A percentile compares a stretch with the other conserved stretches of the same genome.
Conservation (phyloP, 1,140 invertebrate species). For the Drosophila takahashii region DNA sequence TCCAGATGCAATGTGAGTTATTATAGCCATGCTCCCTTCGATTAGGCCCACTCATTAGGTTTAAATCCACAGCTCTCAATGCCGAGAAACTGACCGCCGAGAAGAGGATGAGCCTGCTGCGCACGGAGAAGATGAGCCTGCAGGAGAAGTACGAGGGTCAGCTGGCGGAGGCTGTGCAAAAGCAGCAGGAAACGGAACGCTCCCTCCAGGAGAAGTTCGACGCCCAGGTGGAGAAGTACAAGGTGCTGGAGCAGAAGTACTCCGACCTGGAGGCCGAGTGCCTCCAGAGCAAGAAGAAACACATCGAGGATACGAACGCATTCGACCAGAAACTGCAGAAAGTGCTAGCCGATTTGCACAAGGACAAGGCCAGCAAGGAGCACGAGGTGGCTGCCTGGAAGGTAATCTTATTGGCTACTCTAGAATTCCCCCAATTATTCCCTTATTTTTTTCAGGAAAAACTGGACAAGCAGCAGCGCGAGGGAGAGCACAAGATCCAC, state of each 20-base stretch:
- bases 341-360: constrained; percentile 62
- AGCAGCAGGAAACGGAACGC: constrained; percentile 83
- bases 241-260: constrained; percentile 81
- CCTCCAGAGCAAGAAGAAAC: constrained; percentile 64
- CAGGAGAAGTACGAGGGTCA: constrained; percentile 82
- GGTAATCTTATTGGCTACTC: constrained; percentile 22
- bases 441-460: constrained; percentile 51
- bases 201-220: constrained; percentile 84
- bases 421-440: neutral
- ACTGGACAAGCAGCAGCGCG: constrained; percentile 49
- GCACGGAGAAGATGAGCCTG: constrained; percentile 84
- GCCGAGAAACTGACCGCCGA: constrained; percentile 85
- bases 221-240: constrained; percentile 85
- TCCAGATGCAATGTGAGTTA: constrained; percentile 85
- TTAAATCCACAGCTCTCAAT: constrained; percentile 49
- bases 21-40: neutral
- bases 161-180: constrained; percentile 83
- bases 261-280: constrained; percentile 66
- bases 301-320: constrained; percentile 65
- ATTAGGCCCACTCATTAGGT: neutral
- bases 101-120: constrained; percentile 85
- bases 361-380: constrained; percentile 61
- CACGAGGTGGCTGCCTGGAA: constrained; percentile 69
- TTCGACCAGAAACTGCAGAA: constrained; percentile 67
- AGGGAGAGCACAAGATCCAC: constrained; percentile 60